phyloP scores from a whole-genome alignment of 2,797 vertebrate genomes.

The Hoplostethus mediterraneus region DNA sequence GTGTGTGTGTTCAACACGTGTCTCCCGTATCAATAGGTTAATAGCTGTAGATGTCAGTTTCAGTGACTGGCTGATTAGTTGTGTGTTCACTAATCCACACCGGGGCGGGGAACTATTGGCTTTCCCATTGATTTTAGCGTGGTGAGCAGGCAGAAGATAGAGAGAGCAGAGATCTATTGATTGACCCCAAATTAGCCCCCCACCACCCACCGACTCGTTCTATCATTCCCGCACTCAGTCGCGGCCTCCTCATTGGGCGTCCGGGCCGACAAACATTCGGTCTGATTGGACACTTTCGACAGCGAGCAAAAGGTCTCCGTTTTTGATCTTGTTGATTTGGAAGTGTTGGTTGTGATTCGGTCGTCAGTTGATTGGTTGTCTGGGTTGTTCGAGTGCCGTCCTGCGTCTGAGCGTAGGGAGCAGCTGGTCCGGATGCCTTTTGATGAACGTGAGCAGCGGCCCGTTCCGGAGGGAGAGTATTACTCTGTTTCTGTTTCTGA shows the following conservation, averaged over 20 bases:
- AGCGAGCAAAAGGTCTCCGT: constrained; percentile 36
- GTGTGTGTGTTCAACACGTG: constrained; percentile 73
- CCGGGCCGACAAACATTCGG: constrained; percentile 59
- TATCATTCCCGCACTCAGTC: constrained; percentile 59
- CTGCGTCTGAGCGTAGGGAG: constrained; percentile 49
- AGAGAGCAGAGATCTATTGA: constrained; percentile 87
- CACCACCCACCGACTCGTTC: constrained; percentile 46
- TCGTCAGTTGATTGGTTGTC: constrained; percentile 64
- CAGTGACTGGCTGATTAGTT: constrained; percentile 95
- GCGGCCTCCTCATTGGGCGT: constrained; percentile 64
- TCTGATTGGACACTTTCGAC: constrained; percentile 58
- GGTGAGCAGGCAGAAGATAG: constrained; percentile 84
- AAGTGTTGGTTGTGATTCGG: constrained; percentile 51
- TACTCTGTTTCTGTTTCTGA: constrained; percentile 65
- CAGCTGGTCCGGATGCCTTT: constrained; percentile 57
- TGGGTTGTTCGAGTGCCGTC: constrained; percentile 52
- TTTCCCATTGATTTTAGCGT: constrained; percentile 88
- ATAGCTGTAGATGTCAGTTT: constrained; percentile 90
- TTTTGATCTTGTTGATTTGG: constrained; percentile 61
- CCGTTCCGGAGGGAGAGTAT: constrained; percentile 55
- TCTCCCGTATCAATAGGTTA: constrained; percentile 92
- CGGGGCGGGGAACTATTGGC: constrained; percentile 85
- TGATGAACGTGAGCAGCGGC: constrained; percentile 62
- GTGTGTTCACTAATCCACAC: constrained; percentile 93
- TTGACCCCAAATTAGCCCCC: constrained; percentile 89